Conservation (phyloP, 1,140 invertebrate species). For the Chrysoperla carnea region DNA sequence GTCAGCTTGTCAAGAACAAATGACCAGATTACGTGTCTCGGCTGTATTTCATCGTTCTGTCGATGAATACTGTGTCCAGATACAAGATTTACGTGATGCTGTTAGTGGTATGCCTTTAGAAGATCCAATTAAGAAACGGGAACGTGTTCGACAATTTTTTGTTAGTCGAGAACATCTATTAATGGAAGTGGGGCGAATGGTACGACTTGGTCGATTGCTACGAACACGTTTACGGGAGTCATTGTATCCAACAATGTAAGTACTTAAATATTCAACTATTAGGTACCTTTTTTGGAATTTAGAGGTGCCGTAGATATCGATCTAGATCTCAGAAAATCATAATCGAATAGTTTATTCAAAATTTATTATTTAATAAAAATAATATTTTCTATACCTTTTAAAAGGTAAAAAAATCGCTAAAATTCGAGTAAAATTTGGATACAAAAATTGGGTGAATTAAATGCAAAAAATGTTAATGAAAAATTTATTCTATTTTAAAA, state of each 20-base stretch:
- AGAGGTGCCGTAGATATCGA: too few species aligned
- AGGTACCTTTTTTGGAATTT: too few species aligned
- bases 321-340: too few species aligned
- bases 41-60: constrained; percentile 59
- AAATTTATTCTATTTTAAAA: too few species aligned
- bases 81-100: constrained; percentile 32
- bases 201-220: constrained; percentile 46
- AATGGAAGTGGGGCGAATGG: constrained; percentile 53
- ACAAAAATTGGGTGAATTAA: too few species aligned
- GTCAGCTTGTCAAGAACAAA: constrained; percentile 53
- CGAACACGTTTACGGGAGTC: constrained; percentile 47
- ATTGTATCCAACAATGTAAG: constrained; percentile 26
- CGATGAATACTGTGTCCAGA: constrained; percentile 43
- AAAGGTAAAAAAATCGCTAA: too few species aligned
- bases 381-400: too few species aligned
- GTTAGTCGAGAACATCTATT: constrained; percentile 45
- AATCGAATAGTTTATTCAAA: too few species aligned
- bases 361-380: too few species aligned
- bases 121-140: constrained; percentile 16
- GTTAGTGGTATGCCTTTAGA: constrained; percentile 23
- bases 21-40: constrained; percentile 55
- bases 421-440: too few species aligned
- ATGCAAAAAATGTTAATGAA: too few species aligned
- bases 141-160: constrained; percentile 28
- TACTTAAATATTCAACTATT: constrained; percentile 3